Base-by-base conservation (phyloP, 2,113 vertebrate species). In the Oreochromis tanganicae region DNA sequence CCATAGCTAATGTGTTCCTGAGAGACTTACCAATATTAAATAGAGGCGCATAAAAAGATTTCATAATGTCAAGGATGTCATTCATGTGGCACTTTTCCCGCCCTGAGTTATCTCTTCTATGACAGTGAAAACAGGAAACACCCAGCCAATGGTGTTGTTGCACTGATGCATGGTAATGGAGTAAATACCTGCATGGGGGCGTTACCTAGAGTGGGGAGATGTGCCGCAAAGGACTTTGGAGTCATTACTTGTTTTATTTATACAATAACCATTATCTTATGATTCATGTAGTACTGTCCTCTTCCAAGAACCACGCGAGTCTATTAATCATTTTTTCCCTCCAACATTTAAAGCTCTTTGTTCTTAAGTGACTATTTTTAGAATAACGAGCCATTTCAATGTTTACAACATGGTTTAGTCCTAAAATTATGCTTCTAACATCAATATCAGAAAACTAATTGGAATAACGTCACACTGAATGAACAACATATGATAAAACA, bases 211-310 rank as follows among this genome's bases (percentile, higher is more conserved):
- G 43, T 32, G 10, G 27, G 27, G 41, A 32, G 43, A n/a, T 19
- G 27, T 50, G 6, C 43, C 7, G 27, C 46, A 7, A 50, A 78
- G 71, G 71, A 50, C 43, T 75, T 48, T 75, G 71, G 71, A 78
- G 43, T 78, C 43, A 50, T 78, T 78, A 27, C 16, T 17, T 78
- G 43, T 78, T 52, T 78, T 78, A 78, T 78, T 78, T 78, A 32
- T 8, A 52, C 73, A 78, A 50, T 78, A 78, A 50, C 6, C 16
- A 32, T 78, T 50, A 50, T n/a, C 46, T 78, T 10, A 7, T 78
- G 71, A 78, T 75, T 55, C 21, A 29, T 75, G 24, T 50, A 32
- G 16, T 29, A 29, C 13, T 17, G 38, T 73, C 68, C 7, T 75
- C 9, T 50, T 75, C 71, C 43, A 50, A 75, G 71, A 75, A 50